Evolutionary conservation across 2,888 invertebrate genomes (phyloP).

Genomic region (Gari tellinella): DNA sequence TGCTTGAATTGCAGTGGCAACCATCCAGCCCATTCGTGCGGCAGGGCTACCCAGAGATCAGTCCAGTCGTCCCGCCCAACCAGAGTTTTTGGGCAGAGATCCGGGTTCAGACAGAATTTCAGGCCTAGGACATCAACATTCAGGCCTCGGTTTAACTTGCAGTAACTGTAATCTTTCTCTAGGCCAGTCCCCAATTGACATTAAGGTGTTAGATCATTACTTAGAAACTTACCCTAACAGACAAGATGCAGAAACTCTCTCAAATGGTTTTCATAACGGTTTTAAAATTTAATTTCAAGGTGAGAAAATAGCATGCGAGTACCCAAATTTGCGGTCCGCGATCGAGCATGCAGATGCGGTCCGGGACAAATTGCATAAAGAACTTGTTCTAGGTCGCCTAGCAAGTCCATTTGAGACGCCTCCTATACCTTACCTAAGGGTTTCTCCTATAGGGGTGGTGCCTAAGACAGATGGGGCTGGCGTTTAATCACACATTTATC

Average conservation of each 20-base stretch:
- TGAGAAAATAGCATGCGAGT: not conserved
- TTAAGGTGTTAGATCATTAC: too few species aligned
- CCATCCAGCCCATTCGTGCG: not conserved
- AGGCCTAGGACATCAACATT: too few species aligned
- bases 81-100: too few species aligned
- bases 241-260: not conserved
- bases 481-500: conserved; percentile 23
- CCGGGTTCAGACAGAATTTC: too few species aligned
- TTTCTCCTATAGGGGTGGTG: conserved; percentile 30
- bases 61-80: not conserved
- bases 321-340: conserved; percentile 11
- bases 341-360: not conserved
- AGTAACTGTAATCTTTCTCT: too few species aligned
- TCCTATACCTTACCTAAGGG: conserved; percentile 8
- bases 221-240: not conserved
- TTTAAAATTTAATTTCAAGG: conserved; percentile 4
- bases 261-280: not conserved
- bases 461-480: conserved; percentile 15
- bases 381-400: not conserved
- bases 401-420: too few species aligned
- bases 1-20: not conserved
- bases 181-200: too few species aligned
- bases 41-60: too few species aligned
- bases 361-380: not conserved
- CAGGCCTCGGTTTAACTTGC: too few species aligned